Evolutionary conservation across 2,888 invertebrate species (phyloP).

Genomic region (Hirtodrosophila trivittata): DNA sequence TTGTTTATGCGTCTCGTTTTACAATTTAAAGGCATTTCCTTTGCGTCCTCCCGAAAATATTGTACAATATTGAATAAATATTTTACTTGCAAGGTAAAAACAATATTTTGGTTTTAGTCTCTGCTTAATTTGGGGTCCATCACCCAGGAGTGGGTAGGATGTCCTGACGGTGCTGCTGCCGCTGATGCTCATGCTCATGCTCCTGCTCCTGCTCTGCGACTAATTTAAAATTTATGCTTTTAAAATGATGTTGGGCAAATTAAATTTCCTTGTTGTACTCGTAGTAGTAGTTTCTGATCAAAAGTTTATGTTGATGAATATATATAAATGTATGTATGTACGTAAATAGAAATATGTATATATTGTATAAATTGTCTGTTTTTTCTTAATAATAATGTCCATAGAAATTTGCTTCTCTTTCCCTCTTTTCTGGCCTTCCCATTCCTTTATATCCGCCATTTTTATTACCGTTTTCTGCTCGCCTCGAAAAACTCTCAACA

Average conservation of each 20-base stretch:
- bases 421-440: slow-evolving; percentile 25
- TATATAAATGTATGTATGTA: too few species aligned
- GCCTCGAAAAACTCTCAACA: slow-evolving; percentile 50
- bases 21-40: slow-evolving; percentile 76
- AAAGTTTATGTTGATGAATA: slow-evolving; percentile 35
- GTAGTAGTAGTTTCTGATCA: slow-evolving; percentile 35
- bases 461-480: slow-evolving; percentile 49
- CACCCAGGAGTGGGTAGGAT: not conserved
- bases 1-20: slow-evolving; percentile 80
- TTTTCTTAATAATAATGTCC: not conserved
- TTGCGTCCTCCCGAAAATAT: slow-evolving; percentile 44
- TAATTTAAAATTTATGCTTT: slow-evolving; percentile 74
- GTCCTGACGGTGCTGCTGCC: too few species aligned
- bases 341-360: too few species aligned
- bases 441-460: slow-evolving; percentile 46
- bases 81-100: slow-evolving; percentile 79
- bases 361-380: too few species aligned
- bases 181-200: slow-evolving; percentile 8
- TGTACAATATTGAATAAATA: slow-evolving; percentile 76
- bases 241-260: slow-evolving; percentile 47
- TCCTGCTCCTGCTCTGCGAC: slow-evolving; percentile 28
- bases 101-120: slow-evolving; percentile 75
- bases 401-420: slow-evolving; percentile 7
- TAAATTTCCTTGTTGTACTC: slow-evolving; percentile 36
- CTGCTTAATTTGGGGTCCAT: slow-evolving; percentile 56